A percentile compares a stretch with the other conserved stretches of the same genome.
Conservation (phyloP, 2,888 invertebrate species). For the Xestobium rufovillosum region DNA sequence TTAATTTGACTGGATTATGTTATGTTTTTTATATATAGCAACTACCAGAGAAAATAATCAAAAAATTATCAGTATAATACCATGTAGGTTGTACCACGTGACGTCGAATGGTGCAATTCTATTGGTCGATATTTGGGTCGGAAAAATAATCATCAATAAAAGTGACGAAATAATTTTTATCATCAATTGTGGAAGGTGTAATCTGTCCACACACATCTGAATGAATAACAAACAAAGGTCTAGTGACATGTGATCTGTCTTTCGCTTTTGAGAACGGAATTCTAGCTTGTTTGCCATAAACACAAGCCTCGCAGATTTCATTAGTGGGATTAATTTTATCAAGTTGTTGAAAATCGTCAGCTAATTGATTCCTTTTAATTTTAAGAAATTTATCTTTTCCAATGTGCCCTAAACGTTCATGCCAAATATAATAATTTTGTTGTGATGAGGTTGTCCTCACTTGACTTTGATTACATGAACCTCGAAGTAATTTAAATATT, state of each 20-base stretch:
- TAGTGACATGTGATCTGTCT: conserved; percentile 11
- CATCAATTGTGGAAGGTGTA: conserved; percentile 15
- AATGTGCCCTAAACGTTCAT: conserved; percentile 30
- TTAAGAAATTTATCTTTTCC: conserved; percentile 11
- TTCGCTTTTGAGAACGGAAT: conserved; percentile 15
- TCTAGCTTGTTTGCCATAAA: conserved; percentile 12
- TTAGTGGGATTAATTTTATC: too few species aligned
- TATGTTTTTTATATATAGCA: too few species aligned
- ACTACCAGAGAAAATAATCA: too few species aligned
- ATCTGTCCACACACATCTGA: conserved; percentile 18
- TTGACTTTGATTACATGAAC: conserved; percentile 6
- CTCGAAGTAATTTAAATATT: conserved; percentile 16
- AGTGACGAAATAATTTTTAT: conserved; percentile 17
- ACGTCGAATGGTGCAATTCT: too few species aligned
- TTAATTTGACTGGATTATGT: too few species aligned
- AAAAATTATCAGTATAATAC: too few species aligned
- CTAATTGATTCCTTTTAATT: conserved; percentile 8
- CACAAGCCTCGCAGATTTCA: conserved; percentile 12
- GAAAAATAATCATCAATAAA: conserved; percentile 17
- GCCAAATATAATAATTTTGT: conserved; percentile 30
- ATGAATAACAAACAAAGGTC: conserved; percentile 17
- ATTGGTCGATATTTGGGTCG: too few species aligned
- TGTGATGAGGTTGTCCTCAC: too few species aligned
- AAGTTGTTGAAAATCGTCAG: conserved; percentile 14
- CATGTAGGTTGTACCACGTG: too few species aligned